Conservation (phyloP, 2,113 vertebrate genomes). For the Odocoileus virginianus region DNA sequence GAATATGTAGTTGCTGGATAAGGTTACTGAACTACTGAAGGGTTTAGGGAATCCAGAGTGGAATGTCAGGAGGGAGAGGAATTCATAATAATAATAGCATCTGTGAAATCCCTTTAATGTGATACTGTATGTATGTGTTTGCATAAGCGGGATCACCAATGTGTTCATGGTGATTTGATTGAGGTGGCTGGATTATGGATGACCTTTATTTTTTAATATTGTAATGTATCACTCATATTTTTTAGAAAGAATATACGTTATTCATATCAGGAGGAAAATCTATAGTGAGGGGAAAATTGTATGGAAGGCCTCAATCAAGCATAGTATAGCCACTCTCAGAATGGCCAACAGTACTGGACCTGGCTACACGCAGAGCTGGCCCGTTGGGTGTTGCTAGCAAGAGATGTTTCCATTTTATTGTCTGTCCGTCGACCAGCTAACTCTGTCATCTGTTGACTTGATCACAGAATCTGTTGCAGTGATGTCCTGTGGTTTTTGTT, state of each 20-base stretch:
- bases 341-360: not conserved
- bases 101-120: not conserved
- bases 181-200: not conserved
- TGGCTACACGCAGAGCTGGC: not conserved
- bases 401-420: not conserved
- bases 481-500: conserved; percentile 5
- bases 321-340: not conserved
- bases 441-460: not conserved
- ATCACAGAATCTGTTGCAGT: not conserved
- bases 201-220: not conserved
- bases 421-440: not conserved
- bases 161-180: not conserved
- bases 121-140: not conserved
- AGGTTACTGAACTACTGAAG: not conserved
- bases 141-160: not conserved
- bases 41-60: not conserved
- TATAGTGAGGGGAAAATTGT: not conserved
- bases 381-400: not conserved
- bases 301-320: not conserved
- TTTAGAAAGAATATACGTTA: not conserved
- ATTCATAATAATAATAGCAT: not conserved
- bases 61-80: not conserved
- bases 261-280: not conserved
- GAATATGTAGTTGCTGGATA: not conserved
- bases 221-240: not conserved